Conservation (phyloP, 1,140 invertebrate species). For the Drosophila pectinifera region DNA sequence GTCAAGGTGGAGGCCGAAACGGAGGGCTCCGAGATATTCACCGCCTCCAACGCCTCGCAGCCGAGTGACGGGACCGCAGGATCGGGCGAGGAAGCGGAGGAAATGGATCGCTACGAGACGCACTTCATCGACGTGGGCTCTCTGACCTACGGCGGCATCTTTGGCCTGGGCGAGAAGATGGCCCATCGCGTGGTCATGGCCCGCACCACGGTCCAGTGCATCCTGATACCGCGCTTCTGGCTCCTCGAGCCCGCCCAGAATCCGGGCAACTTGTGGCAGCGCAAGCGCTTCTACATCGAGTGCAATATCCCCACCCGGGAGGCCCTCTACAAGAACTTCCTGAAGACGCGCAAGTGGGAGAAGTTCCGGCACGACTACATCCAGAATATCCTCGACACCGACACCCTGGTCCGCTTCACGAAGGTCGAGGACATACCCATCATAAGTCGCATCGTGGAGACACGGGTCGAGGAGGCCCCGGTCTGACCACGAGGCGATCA, state of each 20-base stretch:
- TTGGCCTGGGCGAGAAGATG: constrained; percentile 86
- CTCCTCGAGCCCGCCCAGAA: constrained; percentile 86
- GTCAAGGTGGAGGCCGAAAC: constrained; percentile 2
- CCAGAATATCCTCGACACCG: constrained; percentile 34
- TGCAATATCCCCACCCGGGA: constrained; percentile 86
- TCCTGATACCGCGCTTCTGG: constrained; percentile 87
- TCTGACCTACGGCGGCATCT: constrained; percentile 73
- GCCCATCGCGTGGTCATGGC: constrained; percentile 86
- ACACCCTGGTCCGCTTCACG: constrained; percentile 19
- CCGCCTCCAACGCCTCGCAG: constrained; percentile 2
- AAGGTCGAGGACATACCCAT: constrained; percentile 74
- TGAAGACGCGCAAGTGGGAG: constrained; percentile 86
- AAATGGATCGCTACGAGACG: constrained; percentile 23
- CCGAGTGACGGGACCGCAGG: background rate
- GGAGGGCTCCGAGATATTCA: constrained; percentile 25
- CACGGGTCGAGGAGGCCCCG: constrained; percentile 20
- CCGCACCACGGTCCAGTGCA: constrained; percentile 85
- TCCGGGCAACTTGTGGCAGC: constrained; percentile 87
- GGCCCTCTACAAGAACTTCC: constrained; percentile 85
- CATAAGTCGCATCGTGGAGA: constrained; percentile 71
- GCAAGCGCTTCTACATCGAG: constrained; percentile 86
- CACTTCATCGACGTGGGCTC: constrained; percentile 82
- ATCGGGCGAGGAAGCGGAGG: background rate
- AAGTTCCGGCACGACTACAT: constrained; percentile 85
- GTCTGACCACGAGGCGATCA: background rate